phyloP scores from a whole-genome alignment of 2,113 vertebrate genomes.

The Cricetomys ansorgei region DNA sequence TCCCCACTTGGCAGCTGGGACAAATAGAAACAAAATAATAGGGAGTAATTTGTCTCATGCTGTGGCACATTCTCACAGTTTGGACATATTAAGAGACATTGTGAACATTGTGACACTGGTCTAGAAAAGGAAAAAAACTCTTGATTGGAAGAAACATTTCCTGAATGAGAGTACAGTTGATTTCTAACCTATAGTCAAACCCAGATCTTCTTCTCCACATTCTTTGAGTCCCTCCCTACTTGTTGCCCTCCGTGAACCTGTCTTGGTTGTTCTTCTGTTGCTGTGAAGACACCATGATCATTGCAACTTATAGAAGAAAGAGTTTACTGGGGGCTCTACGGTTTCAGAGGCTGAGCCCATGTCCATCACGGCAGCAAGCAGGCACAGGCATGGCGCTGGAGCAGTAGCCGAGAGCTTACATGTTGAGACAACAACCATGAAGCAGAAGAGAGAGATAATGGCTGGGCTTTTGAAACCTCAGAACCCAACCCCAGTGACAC shows the following conservation, averaged over 20 bases:
- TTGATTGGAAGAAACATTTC: neutral
- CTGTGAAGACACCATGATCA: neutral
- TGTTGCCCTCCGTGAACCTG: neutral
- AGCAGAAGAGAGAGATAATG: neutral
- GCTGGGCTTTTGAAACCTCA: neutral
- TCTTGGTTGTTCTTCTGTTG: neutral
- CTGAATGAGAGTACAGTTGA: neutral
- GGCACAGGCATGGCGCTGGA: neutral
- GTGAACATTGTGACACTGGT: neutral
- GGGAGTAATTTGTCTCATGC: neutral
- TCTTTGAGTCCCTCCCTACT: neutral
- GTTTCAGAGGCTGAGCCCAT: neutral
- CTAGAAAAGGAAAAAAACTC: constrained; percentile 1
- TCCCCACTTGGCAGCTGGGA: neutral
- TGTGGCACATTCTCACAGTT: neutral
- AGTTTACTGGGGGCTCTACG: neutral
- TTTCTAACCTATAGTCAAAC: neutral
- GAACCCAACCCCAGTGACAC: neutral
- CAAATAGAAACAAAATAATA: neutral
- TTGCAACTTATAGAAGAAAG: neutral
- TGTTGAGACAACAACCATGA: neutral
- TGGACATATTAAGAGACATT: neutral
- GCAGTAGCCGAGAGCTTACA: neutral
- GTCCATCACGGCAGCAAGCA: neutral
- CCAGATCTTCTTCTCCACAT: neutral